phyloP scores from a whole-genome alignment of 2,888 invertebrate species.

The Onthophagus sagittarius region DNA sequence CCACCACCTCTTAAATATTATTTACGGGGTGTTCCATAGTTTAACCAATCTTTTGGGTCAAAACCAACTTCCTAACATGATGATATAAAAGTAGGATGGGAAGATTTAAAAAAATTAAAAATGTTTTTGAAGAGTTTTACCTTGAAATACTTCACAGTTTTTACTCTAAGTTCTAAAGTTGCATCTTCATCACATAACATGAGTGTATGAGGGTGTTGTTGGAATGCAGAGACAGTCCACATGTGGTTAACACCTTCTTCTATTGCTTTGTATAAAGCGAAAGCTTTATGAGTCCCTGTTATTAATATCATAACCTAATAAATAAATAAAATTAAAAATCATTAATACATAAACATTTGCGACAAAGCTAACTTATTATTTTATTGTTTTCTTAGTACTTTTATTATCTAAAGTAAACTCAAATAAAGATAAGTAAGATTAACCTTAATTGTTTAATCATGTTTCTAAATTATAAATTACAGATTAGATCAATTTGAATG shows the following conservation, averaged over 20 bases:
- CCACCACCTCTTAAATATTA: not conserved
- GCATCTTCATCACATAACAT: slow-evolving; percentile 98
- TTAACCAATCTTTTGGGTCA: not conserved
- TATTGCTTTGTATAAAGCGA: slow-evolving; percentile 95
- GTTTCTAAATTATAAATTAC: not conserved
- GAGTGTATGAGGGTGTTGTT: slow-evolving; percentile 87
- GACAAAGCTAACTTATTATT: not conserved
- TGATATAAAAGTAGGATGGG: not conserved
- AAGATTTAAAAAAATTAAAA: not conserved
- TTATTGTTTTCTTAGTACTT: not conserved
- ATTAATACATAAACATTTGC: not conserved
- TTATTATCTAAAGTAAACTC: not conserved
- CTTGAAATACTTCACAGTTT: slow-evolving; percentile 97
- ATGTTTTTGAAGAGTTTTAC: slow-evolving; percentile 20
- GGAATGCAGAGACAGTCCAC: slow-evolving; percentile 99
- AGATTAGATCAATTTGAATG: not conserved
- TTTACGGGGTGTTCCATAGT: not conserved
- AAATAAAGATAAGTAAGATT: not conserved
- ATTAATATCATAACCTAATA: slow-evolving; percentile 90
- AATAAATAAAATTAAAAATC: slow-evolving; percentile 26
- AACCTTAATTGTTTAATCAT: not conserved
- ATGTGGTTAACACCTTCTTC: slow-evolving; percentile 99
- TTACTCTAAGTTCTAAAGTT: slow-evolving; percentile 92
- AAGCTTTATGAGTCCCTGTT: slow-evolving; percentile 93
- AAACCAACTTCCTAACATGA: not conserved